Evolutionary conservation across 2,888 invertebrate genomes (phyloP), one percentile per base, ranked within the genome.

Genomic region (Meloe dianella): DNA sequence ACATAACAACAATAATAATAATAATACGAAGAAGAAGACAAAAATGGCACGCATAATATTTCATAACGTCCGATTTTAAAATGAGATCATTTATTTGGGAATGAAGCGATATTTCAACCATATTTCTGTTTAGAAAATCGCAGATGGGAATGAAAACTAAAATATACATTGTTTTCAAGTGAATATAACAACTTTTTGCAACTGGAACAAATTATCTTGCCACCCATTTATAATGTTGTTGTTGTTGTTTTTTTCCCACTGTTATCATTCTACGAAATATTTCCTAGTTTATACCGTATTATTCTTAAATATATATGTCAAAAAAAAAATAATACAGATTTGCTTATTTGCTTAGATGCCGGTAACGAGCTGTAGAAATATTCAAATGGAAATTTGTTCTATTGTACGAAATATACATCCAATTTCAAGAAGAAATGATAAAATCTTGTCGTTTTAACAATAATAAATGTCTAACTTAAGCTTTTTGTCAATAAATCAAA

Each of bases 21-120:
- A 24, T 1, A 14, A 24, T 7, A 41, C 5, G 14, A 54, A 54
- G 4, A 14, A 24, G 4, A 47, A 47, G 17, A 47, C 4, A 7
- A 24, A 54, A 54, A 7, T 24, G 2, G 22, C 3, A 24, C 14
- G 54, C 27, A 35, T 27, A 60, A 60, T 60, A 60, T 60, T 60
- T 60, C 38, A 60, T 54, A 54, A 27, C 60, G 60, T 35, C 35
- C 38, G 60, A 60, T 60, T 60, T 54, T 60, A 35, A 60, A 60
- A 60, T 60, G 32, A 38, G 38, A 60, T 60, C 60, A 60, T 60
- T 60, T 60, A 60, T 60, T 60, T 22, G 24, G 60, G 35, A 35
- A 24, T 38, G 38, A 27, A 14, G 35, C 41, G 60, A 60, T 60
- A 60, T 60, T 60, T 60, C 60, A 60, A 41, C 58, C 8, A 54